Evolutionary conservation across 2,113 vertebrate species (phyloP).

Genomic region (Athene cunicularia): DNA sequence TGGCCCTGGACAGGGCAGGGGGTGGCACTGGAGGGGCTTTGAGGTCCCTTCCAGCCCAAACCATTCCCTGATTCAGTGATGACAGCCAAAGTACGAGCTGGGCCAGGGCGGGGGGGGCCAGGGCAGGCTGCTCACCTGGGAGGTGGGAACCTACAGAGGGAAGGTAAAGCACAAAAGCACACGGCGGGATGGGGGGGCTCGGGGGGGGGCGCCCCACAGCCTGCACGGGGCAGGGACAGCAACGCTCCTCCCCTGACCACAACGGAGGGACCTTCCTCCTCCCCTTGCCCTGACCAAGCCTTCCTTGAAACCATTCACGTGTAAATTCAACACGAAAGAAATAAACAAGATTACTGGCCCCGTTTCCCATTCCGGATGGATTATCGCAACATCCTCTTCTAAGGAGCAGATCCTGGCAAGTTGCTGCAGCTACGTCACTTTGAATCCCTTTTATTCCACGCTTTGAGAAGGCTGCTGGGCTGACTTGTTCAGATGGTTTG

Average conservation of each 20-base stretch:
- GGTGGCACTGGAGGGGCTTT: neutral
- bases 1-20: neutral
- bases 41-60: neutral
- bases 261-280: neutral
- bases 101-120: no score
- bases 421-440: accelerated
- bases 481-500: neutral
- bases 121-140: neutral
- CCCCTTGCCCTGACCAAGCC: neutral
- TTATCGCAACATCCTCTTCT: constrained; percentile 22
- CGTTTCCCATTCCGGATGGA: neutral
- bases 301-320: neutral
- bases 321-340: accelerated
- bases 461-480: neutral
- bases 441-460: accelerated
- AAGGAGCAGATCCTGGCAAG: neutral
- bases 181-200: accelerated
- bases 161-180: neutral
- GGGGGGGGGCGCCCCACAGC: neutral
- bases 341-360: neutral
- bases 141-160: neutral
- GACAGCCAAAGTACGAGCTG: neutral
- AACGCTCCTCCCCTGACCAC: neutral
- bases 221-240: neutral
- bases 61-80: accelerated